These are phyloP conservation scores for Polypterus bichir DNA, from an alignment of 2,113 vertebrate species.

Conservation along the genomic window DNA sequence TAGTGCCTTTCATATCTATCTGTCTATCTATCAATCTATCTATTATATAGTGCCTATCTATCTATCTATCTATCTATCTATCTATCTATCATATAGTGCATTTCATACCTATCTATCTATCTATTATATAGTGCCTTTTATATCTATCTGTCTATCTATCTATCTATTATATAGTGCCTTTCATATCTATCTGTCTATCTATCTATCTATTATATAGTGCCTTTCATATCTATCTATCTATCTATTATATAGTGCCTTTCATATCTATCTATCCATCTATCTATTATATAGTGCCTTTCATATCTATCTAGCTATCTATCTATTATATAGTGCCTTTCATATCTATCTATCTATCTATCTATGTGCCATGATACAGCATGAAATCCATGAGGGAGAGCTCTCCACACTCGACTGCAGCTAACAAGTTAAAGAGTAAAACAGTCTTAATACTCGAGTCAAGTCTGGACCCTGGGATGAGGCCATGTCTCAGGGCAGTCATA, in stretches of 20 bases:
- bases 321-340: no score
- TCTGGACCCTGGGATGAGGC: no score
- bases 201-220: no score
- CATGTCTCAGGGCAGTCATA: no score
- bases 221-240: no score
- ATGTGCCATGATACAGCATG: neutral
- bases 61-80: neutral
- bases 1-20: no score
- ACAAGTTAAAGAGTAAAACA: no score
- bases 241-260: neutral
- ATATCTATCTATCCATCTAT: neutral
- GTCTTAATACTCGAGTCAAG: no score
- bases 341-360: neutral
- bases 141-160: conserved; percentile 13
- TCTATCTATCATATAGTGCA: conserved; percentile 17
- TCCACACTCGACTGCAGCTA: neutral
- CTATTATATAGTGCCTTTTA: conserved; percentile 1
- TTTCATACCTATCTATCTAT: neutral
- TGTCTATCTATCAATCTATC: no score
- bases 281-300: neutral
- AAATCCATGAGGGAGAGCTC: neutral
- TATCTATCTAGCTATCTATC: conserved; percentile 2
- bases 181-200: no score
- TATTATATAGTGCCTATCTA: no score
- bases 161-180: no score